Base-by-base conservation (phyloP, 2,888 invertebrate species). In the Hesperia comma region DNA sequence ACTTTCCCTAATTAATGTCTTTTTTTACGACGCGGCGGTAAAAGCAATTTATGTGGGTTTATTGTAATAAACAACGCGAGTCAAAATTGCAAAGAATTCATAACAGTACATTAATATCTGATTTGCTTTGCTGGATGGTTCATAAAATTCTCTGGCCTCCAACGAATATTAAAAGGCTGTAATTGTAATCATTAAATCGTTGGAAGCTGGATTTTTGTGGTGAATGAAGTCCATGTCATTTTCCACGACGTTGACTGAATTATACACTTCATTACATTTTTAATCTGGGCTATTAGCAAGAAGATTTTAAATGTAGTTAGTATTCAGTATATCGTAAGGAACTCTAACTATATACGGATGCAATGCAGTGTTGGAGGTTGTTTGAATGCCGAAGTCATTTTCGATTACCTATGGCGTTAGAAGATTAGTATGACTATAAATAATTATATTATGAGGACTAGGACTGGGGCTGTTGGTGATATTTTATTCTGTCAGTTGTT, bases 191-290 rank as follows among this genome's bases (percentile, higher is more conserved):
- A 46, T 46, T 46, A 46, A 46, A 46, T 46, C 43, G 43, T 46
- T 46, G 43, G 43, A 15, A 7, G 17, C 43, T 46, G 17, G 17
- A 46, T 46, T 46, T 46, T 46, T 46, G 17, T 46, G 43, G 15
- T 58, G 61, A 71, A 73, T 71, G 53, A 68, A 76, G 74, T 77
- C 76, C 74, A 71, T 75, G 74, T 76, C 76, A 78, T 81, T 82
- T 79, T 77, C 76, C 74, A 69, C 75, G 58, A 72, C 75, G 76
- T 72, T 72, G 69, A 74, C 70, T 67, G 75, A 77, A 79, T 79
- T 78, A 79, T 77, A 77, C 79, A 79, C 76, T 81, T 80, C 76
- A 80, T 82, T 81, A 80, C 75, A 72, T 75, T 76, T 78, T 73
- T 78, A 79, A 82, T 46, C 15, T 17, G 7, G 17, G 15, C 17